A percentile compares a stretch with the other conserved stretches of the same genome.
These are phyloP conservation scores for Drosophila dunni DNA, from an alignment of 1,140 invertebrate genomes.

Conservation along the genomic window DNA sequence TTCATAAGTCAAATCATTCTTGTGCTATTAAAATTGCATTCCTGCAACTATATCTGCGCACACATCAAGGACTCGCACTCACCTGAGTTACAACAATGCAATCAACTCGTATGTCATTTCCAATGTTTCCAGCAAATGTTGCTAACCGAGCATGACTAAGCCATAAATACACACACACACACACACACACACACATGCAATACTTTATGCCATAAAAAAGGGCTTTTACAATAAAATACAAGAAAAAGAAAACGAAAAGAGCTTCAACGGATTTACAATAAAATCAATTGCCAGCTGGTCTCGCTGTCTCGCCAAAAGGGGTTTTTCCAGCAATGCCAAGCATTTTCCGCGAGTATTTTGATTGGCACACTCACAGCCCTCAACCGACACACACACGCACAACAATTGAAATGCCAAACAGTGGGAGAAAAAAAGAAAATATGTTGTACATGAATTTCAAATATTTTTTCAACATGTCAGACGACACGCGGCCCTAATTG, in stretches of 20 bases:
- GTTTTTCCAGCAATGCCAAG: slow-evolving; percentile 68
- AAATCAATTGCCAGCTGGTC: slow-evolving; percentile 70
- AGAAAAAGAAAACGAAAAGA: slow-evolving; percentile 26
- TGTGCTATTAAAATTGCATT: slow-evolving; percentile 44
- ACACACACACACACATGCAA: slow-evolving; percentile 17
- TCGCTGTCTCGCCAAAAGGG: slow-evolving; percentile 23
- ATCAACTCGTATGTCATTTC: slow-evolving; percentile 46
- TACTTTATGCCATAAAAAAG: slow-evolving; percentile 21
- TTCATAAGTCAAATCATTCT: slow-evolving; percentile 23
- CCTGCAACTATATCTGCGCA: slow-evolving; percentile 5
- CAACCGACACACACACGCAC: slow-evolving; percentile 34
- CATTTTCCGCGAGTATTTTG: slow-evolving; percentile 77
- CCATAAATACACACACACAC: slow-evolving; percentile 40
- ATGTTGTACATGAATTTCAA: slow-evolving; percentile 78
- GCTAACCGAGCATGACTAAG: slow-evolving; percentile 52
- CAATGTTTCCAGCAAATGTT: slow-evolving; percentile 41
- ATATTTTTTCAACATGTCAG: slow-evolving; percentile 73
- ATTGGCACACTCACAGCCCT: slow-evolving; percentile 65
- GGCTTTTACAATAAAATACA: slow-evolving; percentile 30
- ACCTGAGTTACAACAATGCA: slow-evolving; percentile 35
- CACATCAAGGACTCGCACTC: background rate
- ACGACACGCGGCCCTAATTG: slow-evolving; percentile 76
- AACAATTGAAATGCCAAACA: slow-evolving; percentile 76
- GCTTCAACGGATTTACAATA: slow-evolving; percentile 45
- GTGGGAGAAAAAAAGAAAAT: slow-evolving; percentile 46